Evolutionary conservation across 2,888 invertebrate species (phyloP).

Genomic region (Phytoseiulus persimilis): DNA sequence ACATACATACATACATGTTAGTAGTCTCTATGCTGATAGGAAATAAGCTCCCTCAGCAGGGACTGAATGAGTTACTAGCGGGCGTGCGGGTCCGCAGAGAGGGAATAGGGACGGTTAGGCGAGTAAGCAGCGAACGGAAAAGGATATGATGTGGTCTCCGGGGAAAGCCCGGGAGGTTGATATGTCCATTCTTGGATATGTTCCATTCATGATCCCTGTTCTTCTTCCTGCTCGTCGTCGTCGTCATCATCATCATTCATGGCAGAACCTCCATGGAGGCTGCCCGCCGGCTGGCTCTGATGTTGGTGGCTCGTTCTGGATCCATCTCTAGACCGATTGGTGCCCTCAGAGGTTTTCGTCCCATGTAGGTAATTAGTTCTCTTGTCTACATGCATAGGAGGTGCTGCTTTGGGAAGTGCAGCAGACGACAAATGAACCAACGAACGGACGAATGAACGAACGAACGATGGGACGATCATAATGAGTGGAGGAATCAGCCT

Average conservation of each 20-base stretch:
- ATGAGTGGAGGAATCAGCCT: not conserved
- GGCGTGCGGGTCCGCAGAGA: not conserved
- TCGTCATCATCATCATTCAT: not conserved
- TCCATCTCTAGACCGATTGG: not conserved
- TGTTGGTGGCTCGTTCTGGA: not conserved
- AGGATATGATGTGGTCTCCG: not conserved
- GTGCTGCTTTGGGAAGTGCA: not conserved
- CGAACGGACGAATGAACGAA: not conserved
- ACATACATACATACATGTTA: not conserved
- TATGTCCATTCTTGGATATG: slow-evolving; percentile 5
- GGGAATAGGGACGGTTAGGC: not conserved
- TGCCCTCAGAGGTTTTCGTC: not conserved
- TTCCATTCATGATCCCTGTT: not conserved
- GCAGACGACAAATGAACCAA: not conserved
- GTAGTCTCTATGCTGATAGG: not conserved
- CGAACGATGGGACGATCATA: not conserved
- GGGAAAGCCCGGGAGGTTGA: not conserved
- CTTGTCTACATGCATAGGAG: not conserved
- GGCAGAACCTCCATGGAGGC: not conserved
- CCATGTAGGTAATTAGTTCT: not conserved
- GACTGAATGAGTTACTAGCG: not conserved
- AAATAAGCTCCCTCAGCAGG: not conserved
- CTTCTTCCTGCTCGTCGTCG: not conserved
- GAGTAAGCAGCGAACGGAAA: not conserved
- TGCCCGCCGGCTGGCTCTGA: not conserved